Conservation (phyloP, 2,888 invertebrate species). For the Spodoptera picta region DNA sequence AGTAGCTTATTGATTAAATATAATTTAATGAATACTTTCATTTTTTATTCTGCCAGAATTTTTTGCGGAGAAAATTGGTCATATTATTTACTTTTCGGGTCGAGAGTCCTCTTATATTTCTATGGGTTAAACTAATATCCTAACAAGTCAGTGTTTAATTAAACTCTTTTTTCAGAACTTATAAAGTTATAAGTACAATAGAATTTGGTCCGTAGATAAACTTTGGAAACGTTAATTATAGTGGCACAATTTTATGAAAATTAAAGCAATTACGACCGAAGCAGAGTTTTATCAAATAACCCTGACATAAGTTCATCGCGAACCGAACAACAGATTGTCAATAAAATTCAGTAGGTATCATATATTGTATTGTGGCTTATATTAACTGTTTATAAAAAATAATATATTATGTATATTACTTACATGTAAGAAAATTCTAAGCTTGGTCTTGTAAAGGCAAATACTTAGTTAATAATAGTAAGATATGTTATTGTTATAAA, state of each 20-base stretch:
- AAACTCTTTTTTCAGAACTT: not conserved
- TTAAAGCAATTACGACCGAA: slow-evolving; percentile 69
- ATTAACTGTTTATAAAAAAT: slow-evolving; percentile 40
- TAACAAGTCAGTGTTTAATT: not conserved
- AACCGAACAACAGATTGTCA: slow-evolving; percentile 80
- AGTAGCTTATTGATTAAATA: too few species aligned
- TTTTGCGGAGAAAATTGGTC: too few species aligned
- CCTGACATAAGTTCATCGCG: slow-evolving; percentile 83
- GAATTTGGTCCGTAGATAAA: slow-evolving; percentile 27
- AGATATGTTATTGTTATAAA: slow-evolving; percentile 33
- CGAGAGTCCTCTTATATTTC: too few species aligned
- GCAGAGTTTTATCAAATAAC: slow-evolving; percentile 76
- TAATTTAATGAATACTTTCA: too few species aligned
- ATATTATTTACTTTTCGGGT: too few species aligned
- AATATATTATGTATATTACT: slow-evolving; percentile 4
- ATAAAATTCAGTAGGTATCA: slow-evolving; percentile 74
- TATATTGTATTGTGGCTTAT: slow-evolving; percentile 49
- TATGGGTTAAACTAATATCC: not conserved
- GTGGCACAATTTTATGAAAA: slow-evolving; percentile 65
- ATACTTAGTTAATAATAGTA: slow-evolving; percentile 9
- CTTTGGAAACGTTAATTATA: slow-evolving; percentile 29
- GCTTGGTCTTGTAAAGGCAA: slow-evolving; percentile 1
- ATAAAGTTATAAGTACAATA: slow-evolving; percentile 1
- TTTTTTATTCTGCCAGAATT: too few species aligned
- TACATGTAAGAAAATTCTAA: slow-evolving; percentile 14